These are phyloP conservation scores for Camponotus floridanus DNA, from an alignment of 1,140 invertebrate species.

Conservation along the genomic window DNA sequence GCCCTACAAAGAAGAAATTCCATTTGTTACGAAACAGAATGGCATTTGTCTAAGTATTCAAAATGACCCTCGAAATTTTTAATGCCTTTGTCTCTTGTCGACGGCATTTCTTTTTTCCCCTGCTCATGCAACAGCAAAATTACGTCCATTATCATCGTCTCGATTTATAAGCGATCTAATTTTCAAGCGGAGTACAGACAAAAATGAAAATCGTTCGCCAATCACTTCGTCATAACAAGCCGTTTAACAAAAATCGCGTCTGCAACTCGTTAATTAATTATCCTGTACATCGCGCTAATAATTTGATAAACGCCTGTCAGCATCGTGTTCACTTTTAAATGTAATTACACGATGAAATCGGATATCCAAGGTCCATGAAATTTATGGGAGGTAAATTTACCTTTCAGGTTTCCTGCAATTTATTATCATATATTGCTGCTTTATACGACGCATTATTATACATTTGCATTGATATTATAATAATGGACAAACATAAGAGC, in stretches of 20 bases:
- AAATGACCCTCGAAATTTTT: constrained; percentile 59
- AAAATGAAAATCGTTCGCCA: constrained; percentile 40
- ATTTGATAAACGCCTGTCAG: constrained; percentile 27
- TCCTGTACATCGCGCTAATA: constrained; percentile 10
- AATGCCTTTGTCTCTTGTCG: constrained; percentile 52
- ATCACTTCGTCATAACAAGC: neutral
- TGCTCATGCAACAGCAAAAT: constrained; percentile 23
- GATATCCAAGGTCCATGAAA: neutral
- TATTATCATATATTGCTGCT: neutral
- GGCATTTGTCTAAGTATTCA: constrained; percentile 32
- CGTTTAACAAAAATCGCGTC: constrained; percentile 28
- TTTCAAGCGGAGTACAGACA: constrained; percentile 5
- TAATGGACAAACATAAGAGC: neutral
- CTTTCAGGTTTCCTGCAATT: neutral
- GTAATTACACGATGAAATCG: constrained; percentile 29
- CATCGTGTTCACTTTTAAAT: constrained; percentile 31
- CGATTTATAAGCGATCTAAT: constrained; percentile 37
- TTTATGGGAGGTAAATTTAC: constrained; percentile 4
- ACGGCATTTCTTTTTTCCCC: neutral
- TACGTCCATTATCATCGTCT: constrained; percentile 37
- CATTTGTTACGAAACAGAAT: constrained; percentile 26
- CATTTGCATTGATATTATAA: neutral
- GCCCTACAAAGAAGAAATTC: constrained; percentile 34
- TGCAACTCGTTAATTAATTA: constrained; percentile 43
- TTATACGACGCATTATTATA: neutral